Evolutionary conservation across 2,797 vertebrate species (phyloP).

Genomic region (Botia almorhae): DNA sequence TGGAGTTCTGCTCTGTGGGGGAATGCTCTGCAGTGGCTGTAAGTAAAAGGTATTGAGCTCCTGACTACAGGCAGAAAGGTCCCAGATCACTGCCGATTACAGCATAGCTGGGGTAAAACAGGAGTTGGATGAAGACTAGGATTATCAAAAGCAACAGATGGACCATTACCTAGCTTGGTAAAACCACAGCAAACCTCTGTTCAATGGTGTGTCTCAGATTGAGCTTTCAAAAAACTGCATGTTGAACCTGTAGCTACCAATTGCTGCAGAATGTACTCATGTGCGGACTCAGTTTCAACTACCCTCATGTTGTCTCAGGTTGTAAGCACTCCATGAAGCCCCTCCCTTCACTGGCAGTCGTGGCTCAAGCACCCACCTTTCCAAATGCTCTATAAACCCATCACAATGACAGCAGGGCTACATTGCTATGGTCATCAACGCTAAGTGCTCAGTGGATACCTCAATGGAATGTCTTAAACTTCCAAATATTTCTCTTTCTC

Average conservation of each 20-base stretch:
- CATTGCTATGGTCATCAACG: too few relatives aligned
- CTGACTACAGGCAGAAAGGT: conserved; percentile 77
- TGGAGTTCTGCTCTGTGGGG: conserved; percentile 49
- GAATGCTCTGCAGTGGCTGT: conserved; percentile 70
- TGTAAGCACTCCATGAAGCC: not conserved
- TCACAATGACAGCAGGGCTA: too few relatives aligned
- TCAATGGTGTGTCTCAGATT: not conserved
- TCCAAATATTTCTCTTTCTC: conserved; percentile 3
- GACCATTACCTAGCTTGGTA: not conserved
- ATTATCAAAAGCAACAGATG: too few relatives aligned
- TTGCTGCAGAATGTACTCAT: not conserved
- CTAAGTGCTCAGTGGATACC: not conserved
- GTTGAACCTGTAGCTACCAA: not conserved
- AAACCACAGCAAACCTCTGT: not conserved
- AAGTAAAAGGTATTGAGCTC: conserved; percentile 81
- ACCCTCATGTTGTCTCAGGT: conserved; percentile 19
- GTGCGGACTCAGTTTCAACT: not conserved
- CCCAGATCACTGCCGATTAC: conserved; percentile 68
- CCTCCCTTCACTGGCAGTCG: too few relatives aligned
- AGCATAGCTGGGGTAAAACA: conserved; percentile 34
- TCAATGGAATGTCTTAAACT: conserved; percentile 12
- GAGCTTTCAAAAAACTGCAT: not conserved
- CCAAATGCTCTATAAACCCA: conserved; percentile 4
- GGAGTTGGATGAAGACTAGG: not conserved
- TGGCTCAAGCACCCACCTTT: conserved; percentile 18